Conservation (phyloP, 2,888 invertebrate genomes). For the Eudemis profundana region DNA sequence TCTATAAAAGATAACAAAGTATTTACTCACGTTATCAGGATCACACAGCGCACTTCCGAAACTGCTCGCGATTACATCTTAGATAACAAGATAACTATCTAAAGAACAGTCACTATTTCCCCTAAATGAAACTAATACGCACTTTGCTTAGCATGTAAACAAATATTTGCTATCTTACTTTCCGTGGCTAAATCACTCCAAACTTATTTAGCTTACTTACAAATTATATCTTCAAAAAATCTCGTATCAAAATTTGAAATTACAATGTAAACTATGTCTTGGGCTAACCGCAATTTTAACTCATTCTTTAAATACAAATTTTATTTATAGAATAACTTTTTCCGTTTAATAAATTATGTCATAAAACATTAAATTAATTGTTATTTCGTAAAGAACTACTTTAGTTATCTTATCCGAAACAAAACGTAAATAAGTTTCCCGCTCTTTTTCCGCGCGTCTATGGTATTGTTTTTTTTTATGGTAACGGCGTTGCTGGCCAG, state of each 20-base stretch:
- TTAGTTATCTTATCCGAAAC: background rate
- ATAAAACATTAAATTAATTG: no score
- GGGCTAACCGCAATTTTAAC: no score
- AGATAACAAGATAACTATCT: background rate
- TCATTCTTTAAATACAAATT: no score
- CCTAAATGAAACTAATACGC: slow-evolving; percentile 14
- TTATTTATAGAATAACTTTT: no score
- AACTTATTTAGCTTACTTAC: no score
- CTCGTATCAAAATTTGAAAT: no score
- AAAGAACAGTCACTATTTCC: slow-evolving; percentile 20
- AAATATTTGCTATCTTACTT: no score
- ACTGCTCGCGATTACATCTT: slow-evolving; percentile 35
- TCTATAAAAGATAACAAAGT: background rate
- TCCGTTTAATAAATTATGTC: no score
- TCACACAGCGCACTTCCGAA: slow-evolving; percentile 25
- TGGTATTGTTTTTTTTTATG: slow-evolving; percentile 11
- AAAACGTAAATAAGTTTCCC: background rate
- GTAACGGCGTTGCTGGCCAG: slow-evolving; percentile 13
- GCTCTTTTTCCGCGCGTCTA: slow-evolving; percentile 11
- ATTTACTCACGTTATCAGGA: slow-evolving; percentile 34
- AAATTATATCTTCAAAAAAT: no score
- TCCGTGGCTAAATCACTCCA: no score
- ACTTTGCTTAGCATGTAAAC: background rate
- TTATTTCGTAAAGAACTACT: no score
- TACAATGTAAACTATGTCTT: no score